phyloP scores from a whole-genome alignment of 2,888 invertebrate genomes.

The Camptogramma bilineatum region DNA sequence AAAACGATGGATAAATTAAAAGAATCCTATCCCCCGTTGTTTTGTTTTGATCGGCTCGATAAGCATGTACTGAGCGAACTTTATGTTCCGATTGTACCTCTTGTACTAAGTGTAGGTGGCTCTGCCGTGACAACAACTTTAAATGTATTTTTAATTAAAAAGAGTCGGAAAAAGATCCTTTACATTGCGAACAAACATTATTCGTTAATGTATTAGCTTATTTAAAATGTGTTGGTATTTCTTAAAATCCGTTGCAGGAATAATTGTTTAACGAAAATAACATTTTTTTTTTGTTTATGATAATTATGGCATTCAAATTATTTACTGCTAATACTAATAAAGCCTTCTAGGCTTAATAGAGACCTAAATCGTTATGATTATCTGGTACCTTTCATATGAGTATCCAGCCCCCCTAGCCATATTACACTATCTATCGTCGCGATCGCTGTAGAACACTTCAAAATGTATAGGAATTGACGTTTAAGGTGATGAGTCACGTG shows the following conservation, averaged over 20 bases:
- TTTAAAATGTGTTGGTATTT: conserved; percentile 3
- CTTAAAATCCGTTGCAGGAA: not conserved
- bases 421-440: no score
- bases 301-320: no score
- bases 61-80: conserved; percentile 75
- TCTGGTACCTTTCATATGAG: no score
- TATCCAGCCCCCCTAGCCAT: no score
- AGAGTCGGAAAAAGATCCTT: conserved; percentile 45
- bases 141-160: conserved; percentile 65
- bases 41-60: conserved; percentile 76
- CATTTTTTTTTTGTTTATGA: no score
- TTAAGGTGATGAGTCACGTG: no score
- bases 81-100: conserved; percentile 71
- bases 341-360: no score
- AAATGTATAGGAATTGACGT: no score
- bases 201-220: conserved; percentile 13
- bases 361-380: no score
- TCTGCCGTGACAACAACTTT: conserved; percentile 54
- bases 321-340: no score
- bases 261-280: not conserved
- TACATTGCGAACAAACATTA: conserved; percentile 16
- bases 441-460: no score
- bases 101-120: conserved; percentile 71
- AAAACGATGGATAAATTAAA: conserved; percentile 83
- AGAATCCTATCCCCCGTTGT: conserved; percentile 73